Evolutionary conservation across 1,140 invertebrate species (phyloP), one percentile per base, ranked within the genome.

Genomic region (Meloidogyne hapla): DNA sequence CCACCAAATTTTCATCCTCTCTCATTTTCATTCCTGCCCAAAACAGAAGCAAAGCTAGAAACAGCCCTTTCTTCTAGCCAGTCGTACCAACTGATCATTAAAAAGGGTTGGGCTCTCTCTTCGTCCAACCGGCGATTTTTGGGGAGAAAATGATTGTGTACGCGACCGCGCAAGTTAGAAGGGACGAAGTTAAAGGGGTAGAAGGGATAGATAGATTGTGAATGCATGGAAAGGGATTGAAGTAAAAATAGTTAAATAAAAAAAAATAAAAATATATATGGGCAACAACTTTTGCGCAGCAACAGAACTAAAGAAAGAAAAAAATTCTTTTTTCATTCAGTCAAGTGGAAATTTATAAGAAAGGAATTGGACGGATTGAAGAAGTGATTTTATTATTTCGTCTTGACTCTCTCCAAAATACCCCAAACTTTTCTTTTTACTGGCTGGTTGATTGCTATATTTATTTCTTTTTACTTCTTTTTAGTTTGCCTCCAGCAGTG

Each of bases 111-210:
- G 48, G 48, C 45, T 48, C 4, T 6, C 13, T 48, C 45, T 56
- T 56, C 48, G 48, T 56, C 48, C 48, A 56, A 56, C 48, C 48
- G 48, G 48, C 48, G 48, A 56, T n/a, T 56, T 56, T 56, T 56
- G 15, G 15, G 18, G 12, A 56, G 3, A n/a, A 56, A 48, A 48
- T 48, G 15, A 48, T 48, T 48, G 15, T 3, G 15, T 18, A 18
- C 18, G 18, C 4, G 18, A 15, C 15, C 4, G 45, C 15, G 45
- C 45, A 48, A 48, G 4, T 18, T 18, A 18, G 18, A 48, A 18
- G 18, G 13, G n/a, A n/a, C n/a, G n/a, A n/a, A n/a, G n/a, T n/a
- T n/a, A n/a, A n/a, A n/a, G n/a, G n/a, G n/a, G n/a, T n/a, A 48
- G 13, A 48, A 48, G 18, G 45, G 45, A 48, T 13, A 48, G 40